Evolutionary conservation across 2,888 invertebrate genomes (phyloP).

Genomic region (Pemphredon lugubris): DNA sequence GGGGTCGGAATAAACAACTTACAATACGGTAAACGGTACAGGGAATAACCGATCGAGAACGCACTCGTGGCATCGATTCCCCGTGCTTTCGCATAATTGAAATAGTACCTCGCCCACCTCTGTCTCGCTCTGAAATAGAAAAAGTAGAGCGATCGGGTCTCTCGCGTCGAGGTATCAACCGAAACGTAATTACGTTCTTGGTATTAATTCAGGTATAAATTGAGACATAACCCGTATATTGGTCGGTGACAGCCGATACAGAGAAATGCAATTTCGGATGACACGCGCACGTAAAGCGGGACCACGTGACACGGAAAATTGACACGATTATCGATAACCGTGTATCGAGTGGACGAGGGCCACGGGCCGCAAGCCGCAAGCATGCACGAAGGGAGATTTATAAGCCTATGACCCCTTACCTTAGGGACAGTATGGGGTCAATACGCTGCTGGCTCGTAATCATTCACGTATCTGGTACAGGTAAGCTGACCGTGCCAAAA

Average conservation of each 20-base stretch:
- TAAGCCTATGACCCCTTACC: conserved; percentile 16
- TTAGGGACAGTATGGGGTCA: conserved; percentile 30
- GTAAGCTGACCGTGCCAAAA: neutral
- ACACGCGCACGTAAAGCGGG: conserved; percentile 42
- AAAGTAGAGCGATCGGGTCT: too few species aligned
- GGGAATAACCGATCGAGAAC: conserved; percentile 14
- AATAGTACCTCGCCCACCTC: too few species aligned
- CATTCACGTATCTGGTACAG: neutral
- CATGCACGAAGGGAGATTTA: conserved; percentile 20
- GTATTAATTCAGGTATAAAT: conserved; percentile 52
- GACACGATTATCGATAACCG: conserved; percentile 53
- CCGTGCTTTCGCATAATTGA: neutral
- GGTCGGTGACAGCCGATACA: conserved; percentile 48
- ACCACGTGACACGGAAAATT: conserved; percentile 55
- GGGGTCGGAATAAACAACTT: too few species aligned
- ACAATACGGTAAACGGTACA: neutral
- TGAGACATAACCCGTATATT: conserved; percentile 42
- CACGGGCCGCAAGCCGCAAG: conserved; percentile 24
- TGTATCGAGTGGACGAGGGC: too few species aligned
- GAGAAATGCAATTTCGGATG: conserved; percentile 59
- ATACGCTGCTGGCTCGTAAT: conserved; percentile 33
- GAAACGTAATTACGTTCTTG: conserved; percentile 50
- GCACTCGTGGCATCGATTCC: conserved; percentile 2
- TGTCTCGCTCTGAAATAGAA: too few species aligned
- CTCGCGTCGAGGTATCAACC: conserved; percentile 4